phyloP scores from a whole-genome alignment of 2,797 vertebrate species.

The Brotogeris chrysoptera region DNA sequence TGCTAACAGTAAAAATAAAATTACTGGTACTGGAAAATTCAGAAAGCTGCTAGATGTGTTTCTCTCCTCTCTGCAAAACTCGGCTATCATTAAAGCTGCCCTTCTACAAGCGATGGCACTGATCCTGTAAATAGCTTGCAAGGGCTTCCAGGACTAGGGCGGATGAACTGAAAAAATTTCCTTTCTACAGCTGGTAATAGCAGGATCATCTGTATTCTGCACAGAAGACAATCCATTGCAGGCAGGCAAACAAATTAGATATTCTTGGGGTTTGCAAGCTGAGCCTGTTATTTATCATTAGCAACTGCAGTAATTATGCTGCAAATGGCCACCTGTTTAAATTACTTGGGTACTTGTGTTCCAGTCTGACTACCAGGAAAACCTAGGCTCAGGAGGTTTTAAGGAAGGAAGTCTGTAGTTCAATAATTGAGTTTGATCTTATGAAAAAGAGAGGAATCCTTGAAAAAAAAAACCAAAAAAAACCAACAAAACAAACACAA shows the following conservation, averaged over 20 bases:
- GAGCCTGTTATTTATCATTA: conserved; percentile 23
- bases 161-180: not conserved
- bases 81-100: not conserved
- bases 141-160: not conserved
- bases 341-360: not conserved
- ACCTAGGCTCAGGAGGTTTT: not conserved
- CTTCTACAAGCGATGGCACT: not conserved
- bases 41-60: not conserved
- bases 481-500: not conserved
- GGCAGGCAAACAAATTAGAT: conserved; percentile 4
- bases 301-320: not conserved
- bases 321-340: not conserved
- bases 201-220: conserved; percentile 8
- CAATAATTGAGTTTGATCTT: not conserved
- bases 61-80: not conserved
- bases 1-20: not conserved
- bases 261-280: not conserved
- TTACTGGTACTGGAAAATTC: not conserved
- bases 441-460: not conserved
- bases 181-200: not conserved
- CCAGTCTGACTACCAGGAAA: not conserved
- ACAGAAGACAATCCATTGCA: not conserved
- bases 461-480: not conserved
- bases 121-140: not conserved
- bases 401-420: not conserved